Base-by-base conservation (phyloP, 2,888 invertebrate genomes). In the Hetaerina titia region DNA sequence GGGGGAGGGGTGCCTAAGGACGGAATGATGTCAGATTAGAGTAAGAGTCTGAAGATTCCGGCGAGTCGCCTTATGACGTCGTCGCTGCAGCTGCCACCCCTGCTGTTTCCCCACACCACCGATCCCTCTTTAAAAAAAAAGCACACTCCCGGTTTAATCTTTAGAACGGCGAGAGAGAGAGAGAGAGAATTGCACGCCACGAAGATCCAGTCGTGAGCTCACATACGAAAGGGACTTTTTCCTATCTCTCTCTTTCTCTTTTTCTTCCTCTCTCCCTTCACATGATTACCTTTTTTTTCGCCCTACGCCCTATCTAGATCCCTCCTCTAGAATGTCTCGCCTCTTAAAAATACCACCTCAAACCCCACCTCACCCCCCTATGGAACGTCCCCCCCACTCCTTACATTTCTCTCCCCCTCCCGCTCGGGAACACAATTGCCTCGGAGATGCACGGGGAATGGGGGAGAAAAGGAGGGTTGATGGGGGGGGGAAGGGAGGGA, bases 1-100 rank as follows among this genome's bases (percentile, higher is more conserved):
- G 69, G 69, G 4, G 45, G 45, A 45, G 45, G 45, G 81, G 81
- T 31, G 31, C 13, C 45, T 45, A 45, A 45, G 13, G 81, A 9
- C 81, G 81, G 31, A 25, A 81, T 81, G 31, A 81, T 81, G 81
- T 81, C 81, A 81, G 81, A 81, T 81, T 81, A 81, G 22, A 69
- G 69, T 17, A n/a, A 22, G 7, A 74, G 81, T n/a, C 31, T 25
- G 81, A 81, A 31, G 81, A 81, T 81, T 31, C 31, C 81, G 13
- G 0, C 6, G 81, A 22, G 13, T 31, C 81, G 81, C 81, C 81
- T 81, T 81, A 25, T 81, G 81, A 81, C 81, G 81, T 81, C n/a
- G 81, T 31, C 81, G 2, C 9, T 81, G 81, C 81, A 81, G 81
- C 81, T 81, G 81, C 81, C 81, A n/a, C 69, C 69, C 2, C 11